A percentile compares a stretch with the other conserved stretches of the same genome.
Evolutionary conservation across 2,888 invertebrate species (phyloP).

Genomic region (Perdita meconis): DNA sequence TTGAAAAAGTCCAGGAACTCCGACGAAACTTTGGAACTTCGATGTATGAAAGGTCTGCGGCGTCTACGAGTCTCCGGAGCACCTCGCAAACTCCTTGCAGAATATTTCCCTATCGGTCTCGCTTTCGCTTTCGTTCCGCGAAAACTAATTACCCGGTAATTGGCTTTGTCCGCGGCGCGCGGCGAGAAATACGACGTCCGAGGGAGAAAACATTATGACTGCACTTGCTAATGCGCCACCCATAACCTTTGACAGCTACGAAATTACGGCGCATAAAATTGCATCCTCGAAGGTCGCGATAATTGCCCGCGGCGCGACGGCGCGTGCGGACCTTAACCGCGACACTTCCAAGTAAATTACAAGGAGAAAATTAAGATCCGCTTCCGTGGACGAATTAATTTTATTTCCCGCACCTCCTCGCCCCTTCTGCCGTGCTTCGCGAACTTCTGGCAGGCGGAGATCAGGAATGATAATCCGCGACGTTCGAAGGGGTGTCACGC

Average conservation of each 20-base stretch:
- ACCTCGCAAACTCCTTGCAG: background rate
- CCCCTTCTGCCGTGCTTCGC: background rate
- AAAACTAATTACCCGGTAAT: constrained; percentile 10
- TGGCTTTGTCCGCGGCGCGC: background rate
- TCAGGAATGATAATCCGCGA: constrained; percentile 64
- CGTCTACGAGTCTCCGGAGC: background rate
- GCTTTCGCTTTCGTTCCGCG: background rate
- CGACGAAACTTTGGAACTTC: no score
- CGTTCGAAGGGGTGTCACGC: constrained; percentile 39
- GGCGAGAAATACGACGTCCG: background rate
- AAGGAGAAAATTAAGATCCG: constrained; percentile 20
- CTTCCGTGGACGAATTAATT: constrained; percentile 29
- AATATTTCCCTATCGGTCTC: background rate
- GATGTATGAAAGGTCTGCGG: no score
- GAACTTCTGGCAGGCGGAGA: constrained; percentile 40
- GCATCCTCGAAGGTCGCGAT: background rate
- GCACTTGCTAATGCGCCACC: background rate
- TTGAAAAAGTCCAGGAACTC: no score
- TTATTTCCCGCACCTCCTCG: constrained; percentile 4
- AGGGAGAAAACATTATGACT: background rate
- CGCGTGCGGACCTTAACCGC: background rate
- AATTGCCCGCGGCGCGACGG: background rate
- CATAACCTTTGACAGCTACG: constrained; percentile 7
- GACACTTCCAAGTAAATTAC: constrained; percentile 7
- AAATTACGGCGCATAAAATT: constrained; percentile 2